phyloP scores from a whole-genome alignment of 2,113 vertebrate genomes.

The Corythornis vintsioides region DNA sequence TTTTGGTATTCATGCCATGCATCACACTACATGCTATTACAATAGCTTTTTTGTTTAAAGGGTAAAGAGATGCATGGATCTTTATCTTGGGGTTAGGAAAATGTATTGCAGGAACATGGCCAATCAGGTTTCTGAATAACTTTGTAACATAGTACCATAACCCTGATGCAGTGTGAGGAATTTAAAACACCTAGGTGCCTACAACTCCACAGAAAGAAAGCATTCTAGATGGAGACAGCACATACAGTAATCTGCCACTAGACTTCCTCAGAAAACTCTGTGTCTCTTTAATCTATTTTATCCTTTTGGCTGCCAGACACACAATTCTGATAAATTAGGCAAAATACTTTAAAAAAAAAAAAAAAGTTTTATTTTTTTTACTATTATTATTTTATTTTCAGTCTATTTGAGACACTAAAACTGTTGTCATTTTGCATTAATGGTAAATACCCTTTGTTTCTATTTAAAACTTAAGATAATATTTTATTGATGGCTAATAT shows the following conservation, averaged over 20 bases:
- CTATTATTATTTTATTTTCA: conserved; percentile 9
- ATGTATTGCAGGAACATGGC: conserved; percentile 82
- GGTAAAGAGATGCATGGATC: conserved; percentile 82
- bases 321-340: conserved; percentile 52
- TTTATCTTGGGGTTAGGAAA: conserved; percentile 85
- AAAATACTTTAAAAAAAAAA: background rate
- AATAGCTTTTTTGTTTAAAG: conserved; percentile 85
- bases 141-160: conserved; percentile 78
- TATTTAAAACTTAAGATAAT: conserved; percentile 8
- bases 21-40: conserved; percentile 78
- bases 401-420: conserved; percentile 47
- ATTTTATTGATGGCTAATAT: conserved; percentile 10
- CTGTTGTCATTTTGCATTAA: background rate
- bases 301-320: conserved; percentile 49
- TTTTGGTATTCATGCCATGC: conserved; percentile 82
- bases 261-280: conserved; percentile 39
- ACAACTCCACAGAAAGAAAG: background rate
- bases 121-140: conserved; percentile 79
- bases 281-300: conserved; percentile 37
- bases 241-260: background rate
- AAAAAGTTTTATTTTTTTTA: too few species aligned
- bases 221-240: conserved; percentile 21
- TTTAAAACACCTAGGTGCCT: conserved; percentile 59
- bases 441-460: conserved; percentile 22
- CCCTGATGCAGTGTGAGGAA: conserved; percentile 67